These are phyloP conservation scores for Seriola aureovittata DNA, from an alignment of 2,113 vertebrate species.

Conservation along the genomic window DNA sequence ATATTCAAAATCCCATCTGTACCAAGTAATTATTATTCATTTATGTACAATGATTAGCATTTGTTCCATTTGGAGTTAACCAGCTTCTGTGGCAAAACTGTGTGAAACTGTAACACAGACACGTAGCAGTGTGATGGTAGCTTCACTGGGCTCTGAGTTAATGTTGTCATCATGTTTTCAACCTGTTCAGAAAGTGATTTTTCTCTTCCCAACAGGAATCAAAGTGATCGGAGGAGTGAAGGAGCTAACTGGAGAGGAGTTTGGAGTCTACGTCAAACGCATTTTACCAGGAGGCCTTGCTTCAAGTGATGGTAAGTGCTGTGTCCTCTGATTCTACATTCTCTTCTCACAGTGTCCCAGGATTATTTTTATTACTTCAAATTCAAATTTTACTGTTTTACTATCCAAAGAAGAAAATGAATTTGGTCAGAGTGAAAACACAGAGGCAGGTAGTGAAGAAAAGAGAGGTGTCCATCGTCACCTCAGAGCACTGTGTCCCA, in stretches of 20 bases:
- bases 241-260: slow-evolving; percentile 90
- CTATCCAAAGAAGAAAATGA: no score
- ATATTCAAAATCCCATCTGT: slow-evolving; percentile 47
- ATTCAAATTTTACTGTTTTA: not conserved
- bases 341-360: not conserved
- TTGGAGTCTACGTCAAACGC: slow-evolving; percentile 93
- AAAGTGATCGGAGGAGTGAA: slow-evolving; percentile 93
- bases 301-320: slow-evolving; percentile 85
- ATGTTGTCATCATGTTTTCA: no score
- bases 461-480: no score
- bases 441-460: not conserved
- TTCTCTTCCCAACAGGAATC: slow-evolving; percentile 83
- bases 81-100: not conserved
- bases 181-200: not conserved
- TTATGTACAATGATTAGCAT: slow-evolving; percentile 32
- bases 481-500: no score
- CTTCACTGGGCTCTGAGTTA: not conserved
- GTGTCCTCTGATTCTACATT: fast-evolving
- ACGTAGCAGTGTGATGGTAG: not conserved
- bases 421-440: not conserved
- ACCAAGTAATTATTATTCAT: slow-evolving; percentile 40
- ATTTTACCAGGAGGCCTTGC: slow-evolving; percentile 92
- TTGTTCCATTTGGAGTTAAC: not conserved
- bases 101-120: not conserved
- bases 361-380: not conserved